Evolutionary conservation across 2,888 invertebrate genomes (phyloP).

Genomic region (Hermodice carunculata): DNA sequence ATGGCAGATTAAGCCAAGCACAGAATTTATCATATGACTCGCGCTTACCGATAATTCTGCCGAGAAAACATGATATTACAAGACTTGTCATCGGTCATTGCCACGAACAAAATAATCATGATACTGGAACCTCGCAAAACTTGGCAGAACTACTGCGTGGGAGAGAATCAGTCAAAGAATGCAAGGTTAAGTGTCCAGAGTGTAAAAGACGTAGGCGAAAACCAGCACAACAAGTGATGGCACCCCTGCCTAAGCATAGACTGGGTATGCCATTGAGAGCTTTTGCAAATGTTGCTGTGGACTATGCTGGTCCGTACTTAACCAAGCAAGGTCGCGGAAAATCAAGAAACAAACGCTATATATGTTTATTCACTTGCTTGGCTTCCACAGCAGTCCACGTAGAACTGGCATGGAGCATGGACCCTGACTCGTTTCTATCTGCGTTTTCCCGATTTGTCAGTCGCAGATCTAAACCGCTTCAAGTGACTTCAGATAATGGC

Average conservation of each 20-base stretch:
- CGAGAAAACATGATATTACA: conserved; percentile 21
- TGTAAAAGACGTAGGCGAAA: conserved; percentile 1
- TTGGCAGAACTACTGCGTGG: conserved; percentile 15
- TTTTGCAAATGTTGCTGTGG: conserved; percentile 6
- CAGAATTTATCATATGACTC: conserved; percentile 11
- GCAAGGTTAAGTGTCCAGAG: conserved; percentile 2
- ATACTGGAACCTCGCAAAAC: conserved; percentile 17
- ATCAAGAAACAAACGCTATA: too few relatives aligned
- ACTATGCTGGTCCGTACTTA: conserved; percentile 16
- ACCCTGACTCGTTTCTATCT: conserved; percentile 19
- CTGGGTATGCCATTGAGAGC: conserved; percentile 5
- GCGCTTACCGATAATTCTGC: conserved; percentile 29
- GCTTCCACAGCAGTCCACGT: conserved; percentile 32
- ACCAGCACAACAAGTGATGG: conserved; percentile 20
- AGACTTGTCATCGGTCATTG: conserved; percentile 17
- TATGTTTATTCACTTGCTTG: conserved; percentile 36
- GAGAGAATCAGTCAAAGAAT: conserved; percentile 11
- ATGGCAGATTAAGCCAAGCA: conserved; percentile 8
- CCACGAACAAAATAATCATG: conserved; percentile 23
- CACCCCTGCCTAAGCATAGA: conserved; percentile 14
- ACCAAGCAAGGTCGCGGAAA: conserved; percentile 35
- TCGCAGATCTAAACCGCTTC: not conserved
- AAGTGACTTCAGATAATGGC: conserved; percentile 15
- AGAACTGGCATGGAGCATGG: conserved; percentile 17
- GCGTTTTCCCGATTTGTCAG: conserved; percentile 5